Percentiles rank a stretch among this genome's conserved stretches.
phyloP scores from a whole-genome alignment of 2,888 invertebrate species.

The Dilophus febrilis region DNA sequence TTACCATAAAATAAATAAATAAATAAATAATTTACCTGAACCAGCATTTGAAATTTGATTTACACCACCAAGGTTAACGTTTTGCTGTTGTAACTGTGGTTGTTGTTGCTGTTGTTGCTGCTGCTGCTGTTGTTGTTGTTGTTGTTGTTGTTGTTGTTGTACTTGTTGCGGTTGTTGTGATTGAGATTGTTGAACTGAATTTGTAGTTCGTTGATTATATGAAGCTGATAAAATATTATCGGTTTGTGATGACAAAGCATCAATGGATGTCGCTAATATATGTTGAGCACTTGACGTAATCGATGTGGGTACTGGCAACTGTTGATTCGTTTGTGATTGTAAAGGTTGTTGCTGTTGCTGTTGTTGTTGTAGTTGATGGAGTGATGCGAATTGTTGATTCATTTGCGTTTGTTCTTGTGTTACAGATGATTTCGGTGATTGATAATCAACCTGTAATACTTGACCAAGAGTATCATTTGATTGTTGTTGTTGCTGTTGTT shows the following conservation, averaged over 20 bases:
- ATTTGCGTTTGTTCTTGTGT: slow-evolving; percentile 19
- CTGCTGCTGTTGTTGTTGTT: background rate
- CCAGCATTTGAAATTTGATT: slow-evolving; percentile 2
- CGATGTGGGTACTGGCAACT: no score
- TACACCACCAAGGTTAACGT: background rate
- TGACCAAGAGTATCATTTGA: slow-evolving; percentile 17
- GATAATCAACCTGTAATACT: slow-evolving; percentile 20
- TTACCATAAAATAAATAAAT: background rate
- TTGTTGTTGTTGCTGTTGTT: no score
- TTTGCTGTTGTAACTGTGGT: background rate
- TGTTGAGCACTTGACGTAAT: no score
- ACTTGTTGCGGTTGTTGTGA: no score
- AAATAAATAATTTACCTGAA: slow-evolving; percentile 1
- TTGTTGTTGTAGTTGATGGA: slow-evolving; percentile 16
- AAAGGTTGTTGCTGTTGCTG: slow-evolving; percentile 21
- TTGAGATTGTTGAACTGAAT: slow-evolving; percentile 4
- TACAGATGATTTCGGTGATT: slow-evolving; percentile 17
- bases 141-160: background rate
- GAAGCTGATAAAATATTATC: slow-evolving; percentile 1
- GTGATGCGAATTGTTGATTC: slow-evolving; percentile 18
- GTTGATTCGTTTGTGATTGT: no score
- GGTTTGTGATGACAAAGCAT: slow-evolving; percentile 2
- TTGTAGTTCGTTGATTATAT: slow-evolving; percentile 2
- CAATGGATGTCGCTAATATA: slow-evolving; percentile 3
- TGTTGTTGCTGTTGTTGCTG: background rate